Evolutionary conservation across 2,113 vertebrate species (phyloP), one percentile per base, ranked within the genome.

Genomic region (Indicator maculatus): DNA sequence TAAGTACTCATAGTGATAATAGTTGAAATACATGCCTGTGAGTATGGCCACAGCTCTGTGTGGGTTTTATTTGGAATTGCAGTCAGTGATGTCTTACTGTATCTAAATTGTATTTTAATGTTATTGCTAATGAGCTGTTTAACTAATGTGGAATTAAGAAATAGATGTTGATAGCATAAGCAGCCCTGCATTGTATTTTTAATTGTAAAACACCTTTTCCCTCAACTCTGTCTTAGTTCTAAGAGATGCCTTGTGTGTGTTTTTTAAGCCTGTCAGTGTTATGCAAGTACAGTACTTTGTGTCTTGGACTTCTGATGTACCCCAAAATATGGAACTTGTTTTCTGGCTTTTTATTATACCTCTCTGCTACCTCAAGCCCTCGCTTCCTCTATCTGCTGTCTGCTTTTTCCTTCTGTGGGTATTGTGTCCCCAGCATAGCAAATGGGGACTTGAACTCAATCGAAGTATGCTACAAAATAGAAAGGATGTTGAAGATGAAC

Each of bases 331-430:
- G 30, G 19, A 14, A 47, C 16, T 81, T 58, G 17, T 78, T 12
- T 66, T 96, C 76, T 93, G 52, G 12, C 24, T 27, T 76, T 31
- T 80, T 70, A 16, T 4, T 67, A 66, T 15, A 31, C 79, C 11
- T 44, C 33, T 77, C 11, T 30, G 72, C 41, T 80, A 4, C 14
- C 33, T 65, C 50, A 75, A 47, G 26, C n/a, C 23, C 19, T 74
- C 1, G 0, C n/a, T 77, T 18, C 6, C 11, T n/a, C 26, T 61
- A 0, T 55, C 38, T 55, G 4, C 31, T 71, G 6, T 53, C 45
- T 73, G 17, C 5, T 59, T 64, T 64, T 80, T 78, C 18, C 10
- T 12, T 65, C 52, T 90, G 33, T 75, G 80, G 69, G 14, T 5
- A 11, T 59, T 39, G 11, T 36, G 28, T 41, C 41, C 41, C 41